Conservation (phyloP, 1,140 invertebrate species). For the Philopotamus ludificatus region DNA sequence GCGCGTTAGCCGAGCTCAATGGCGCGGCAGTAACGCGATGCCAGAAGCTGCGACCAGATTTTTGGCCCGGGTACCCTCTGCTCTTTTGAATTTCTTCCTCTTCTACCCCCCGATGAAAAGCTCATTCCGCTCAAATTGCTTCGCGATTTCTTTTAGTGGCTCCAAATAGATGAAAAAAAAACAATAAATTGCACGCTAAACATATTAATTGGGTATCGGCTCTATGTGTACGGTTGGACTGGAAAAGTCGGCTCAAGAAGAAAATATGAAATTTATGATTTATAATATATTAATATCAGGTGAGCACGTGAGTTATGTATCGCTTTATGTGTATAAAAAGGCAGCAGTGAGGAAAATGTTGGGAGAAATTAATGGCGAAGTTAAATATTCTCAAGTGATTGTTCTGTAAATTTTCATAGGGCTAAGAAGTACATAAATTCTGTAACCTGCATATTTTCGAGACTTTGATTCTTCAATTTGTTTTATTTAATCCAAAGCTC, state of each 20-base stretch:
- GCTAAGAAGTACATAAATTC: too few species aligned
- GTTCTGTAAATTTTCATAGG: too few species aligned
- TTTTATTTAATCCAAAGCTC: too few species aligned
- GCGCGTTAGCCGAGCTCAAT: slow-evolving; percentile 39
- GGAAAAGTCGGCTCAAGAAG: slow-evolving; percentile 4
- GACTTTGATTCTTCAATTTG: too few species aligned
- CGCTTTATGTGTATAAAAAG: too few species aligned
- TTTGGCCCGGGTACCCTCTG: slow-evolving; percentile 9
- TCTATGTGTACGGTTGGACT: neutral
- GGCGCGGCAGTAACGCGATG: slow-evolving; percentile 28
- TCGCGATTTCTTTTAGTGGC: neutral
- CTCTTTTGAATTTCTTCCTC: slow-evolving; percentile 28
- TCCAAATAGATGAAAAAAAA: neutral
- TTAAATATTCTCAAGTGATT: too few species aligned
- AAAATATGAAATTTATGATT: slow-evolving; percentile 14
- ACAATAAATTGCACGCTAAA: too few species aligned
- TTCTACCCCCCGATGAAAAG: neutral
- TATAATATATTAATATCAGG: too few species aligned
- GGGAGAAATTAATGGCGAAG: too few species aligned
- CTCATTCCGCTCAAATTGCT: neutral
- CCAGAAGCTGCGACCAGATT: slow-evolving; percentile 23
- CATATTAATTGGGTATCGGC: neutral
- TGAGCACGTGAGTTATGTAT: too few species aligned
- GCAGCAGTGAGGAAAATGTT: too few species aligned
- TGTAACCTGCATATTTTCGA: too few species aligned